These are phyloP conservation scores for Anas capensis DNA, from an alignment of 2,797 vertebrate genomes.

Conservation along the genomic window DNA sequence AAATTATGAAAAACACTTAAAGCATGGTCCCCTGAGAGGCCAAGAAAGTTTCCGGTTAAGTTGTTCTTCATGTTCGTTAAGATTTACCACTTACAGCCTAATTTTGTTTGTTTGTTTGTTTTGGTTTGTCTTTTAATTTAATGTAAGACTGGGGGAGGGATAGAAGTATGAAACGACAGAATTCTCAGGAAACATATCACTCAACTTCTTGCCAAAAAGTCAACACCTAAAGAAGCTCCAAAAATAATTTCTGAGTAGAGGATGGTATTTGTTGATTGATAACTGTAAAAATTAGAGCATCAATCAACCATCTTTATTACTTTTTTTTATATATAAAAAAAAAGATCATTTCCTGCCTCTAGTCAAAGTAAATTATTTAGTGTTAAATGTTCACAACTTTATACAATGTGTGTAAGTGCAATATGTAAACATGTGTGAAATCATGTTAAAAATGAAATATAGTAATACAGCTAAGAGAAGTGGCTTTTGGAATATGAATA, in stretches of 20 bases:
- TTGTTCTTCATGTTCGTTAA: conserved; percentile 66
- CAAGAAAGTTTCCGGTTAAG: conserved; percentile 83
- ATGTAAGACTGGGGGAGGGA: conserved; percentile 64
- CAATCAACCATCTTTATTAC: conserved; percentile 67
- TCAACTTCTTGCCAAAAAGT: conserved; percentile 81
- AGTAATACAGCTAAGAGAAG: conserved; percentile 54
- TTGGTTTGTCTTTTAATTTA: conserved; percentile 56
- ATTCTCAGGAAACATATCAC: conserved; percentile 81
- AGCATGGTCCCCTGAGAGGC: conserved; percentile 84
- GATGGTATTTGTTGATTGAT: conserved; percentile 69
- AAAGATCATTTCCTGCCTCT: conserved; percentile 63
- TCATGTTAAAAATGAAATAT: conserved; percentile 66
- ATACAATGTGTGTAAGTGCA: conserved; percentile 79
- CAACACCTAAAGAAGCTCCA: conserved; percentile 66
- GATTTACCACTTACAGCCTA: conserved; percentile 61
- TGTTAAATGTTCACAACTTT: conserved; percentile 69
- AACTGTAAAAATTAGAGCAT: conserved; percentile 72
- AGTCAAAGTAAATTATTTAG: conserved; percentile 74
- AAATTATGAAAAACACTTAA: conserved; percentile 80
- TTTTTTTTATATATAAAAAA: conserved; percentile 6
- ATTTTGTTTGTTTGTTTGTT: background rate
- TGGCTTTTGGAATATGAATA: conserved; percentile 64
- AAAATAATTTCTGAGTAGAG: conserved; percentile 74
- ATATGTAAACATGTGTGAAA: conserved; percentile 73
- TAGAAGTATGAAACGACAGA: conserved; percentile 54